A percentile compares a stretch with the other conserved stretches of the same genome.
phyloP scores from a whole-genome alignment of 2,888 invertebrate genomes.

The Penaeus monodon region DNA sequence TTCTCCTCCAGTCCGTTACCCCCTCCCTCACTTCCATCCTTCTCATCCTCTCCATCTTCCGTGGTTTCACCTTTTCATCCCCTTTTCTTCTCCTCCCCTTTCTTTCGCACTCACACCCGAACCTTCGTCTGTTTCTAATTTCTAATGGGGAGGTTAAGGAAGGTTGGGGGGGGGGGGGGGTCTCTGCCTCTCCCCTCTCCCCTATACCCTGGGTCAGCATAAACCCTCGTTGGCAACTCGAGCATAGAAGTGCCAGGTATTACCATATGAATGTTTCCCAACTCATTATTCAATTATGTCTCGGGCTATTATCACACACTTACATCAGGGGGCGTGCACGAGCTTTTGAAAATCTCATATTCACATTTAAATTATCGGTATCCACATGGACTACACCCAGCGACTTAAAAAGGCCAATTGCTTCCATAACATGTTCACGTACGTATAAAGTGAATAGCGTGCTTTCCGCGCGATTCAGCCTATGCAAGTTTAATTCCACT shows the following conservation, averaged over 20 bases:
- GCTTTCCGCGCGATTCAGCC: slow-evolving; percentile 31
- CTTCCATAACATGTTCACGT: slow-evolving; percentile 39
- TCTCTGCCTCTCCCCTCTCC: not conserved
- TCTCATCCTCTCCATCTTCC: no score
- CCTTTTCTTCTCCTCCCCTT: no score
- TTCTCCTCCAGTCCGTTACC: no score
- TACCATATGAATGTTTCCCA: slow-evolving; percentile 45
- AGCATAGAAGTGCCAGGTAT: slow-evolving; percentile 40
- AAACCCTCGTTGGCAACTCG: slow-evolving; percentile 22
- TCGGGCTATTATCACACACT: slow-evolving; percentile 33
- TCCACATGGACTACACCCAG: slow-evolving; percentile 39
- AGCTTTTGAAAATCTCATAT: slow-evolving; percentile 38
- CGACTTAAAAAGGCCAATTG: slow-evolving; percentile 37
- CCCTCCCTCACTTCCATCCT: no score
- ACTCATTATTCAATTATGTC: slow-evolving; percentile 52
- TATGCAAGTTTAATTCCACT: slow-evolving; percentile 54
- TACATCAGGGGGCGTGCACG: slow-evolving; percentile 43
- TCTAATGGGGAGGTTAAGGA: no score
- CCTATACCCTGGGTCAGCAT: not conserved
- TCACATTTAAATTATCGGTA: slow-evolving; percentile 50
- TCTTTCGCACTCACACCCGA: no score
- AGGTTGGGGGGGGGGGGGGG: no score
- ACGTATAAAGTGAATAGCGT: slow-evolving; percentile 31
- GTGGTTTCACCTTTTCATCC: no score
- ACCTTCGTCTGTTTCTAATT: no score